Base-by-base conservation (phyloP, 2,888 invertebrate genomes). In the Drosophila meridionalis region DNA sequence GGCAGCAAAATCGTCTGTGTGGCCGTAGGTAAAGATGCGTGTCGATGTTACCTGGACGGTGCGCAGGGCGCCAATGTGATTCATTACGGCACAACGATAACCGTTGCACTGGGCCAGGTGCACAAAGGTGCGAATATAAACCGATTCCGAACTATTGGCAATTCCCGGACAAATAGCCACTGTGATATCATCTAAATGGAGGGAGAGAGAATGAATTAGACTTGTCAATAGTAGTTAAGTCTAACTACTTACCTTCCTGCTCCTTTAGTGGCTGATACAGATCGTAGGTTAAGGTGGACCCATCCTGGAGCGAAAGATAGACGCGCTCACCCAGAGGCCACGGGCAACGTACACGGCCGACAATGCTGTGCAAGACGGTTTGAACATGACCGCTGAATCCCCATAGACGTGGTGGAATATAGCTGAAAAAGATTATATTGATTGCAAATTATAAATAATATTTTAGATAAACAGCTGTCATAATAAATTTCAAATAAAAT, bases 371-470 rank as follows among this genome's bases (percentile, higher is more conserved):
- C 61, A 98, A 94, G 70, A 98, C 96, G 2, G 98, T 98, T 93
- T 99, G 98, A 28, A 98, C 96, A 93, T 99, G 98, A 12, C 98
- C 98, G 93, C 98, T 98, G 93, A 97, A 98, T 68, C 99, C 99
- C 98, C 98, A 99, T 82, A 98, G 93, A 80, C 97, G 94, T 58
- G 98, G 97, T 58, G 98, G 98, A 83, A 96, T 94, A 93, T 98
- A 98, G 68, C 98, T 98, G 94, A 50, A 95, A 94, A 26, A 11
- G 20, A 30, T 69, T 43, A 64, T 28, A 28, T 38, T 12, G 0
- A 20, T 38, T 9, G 2, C 5, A 48, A 14, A 40, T 42, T 34
- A 26, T 30, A 7, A 28, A 8, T 28, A 38, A 34, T 9, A 14
- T 47, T 28, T 7, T 2, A 47, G 14, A 20, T 28, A 32, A 14